These are phyloP conservation scores for Himalopsyche kuldschensis DNA, from an alignment of 2,888 invertebrate species.

Conservation along the genomic window DNA sequence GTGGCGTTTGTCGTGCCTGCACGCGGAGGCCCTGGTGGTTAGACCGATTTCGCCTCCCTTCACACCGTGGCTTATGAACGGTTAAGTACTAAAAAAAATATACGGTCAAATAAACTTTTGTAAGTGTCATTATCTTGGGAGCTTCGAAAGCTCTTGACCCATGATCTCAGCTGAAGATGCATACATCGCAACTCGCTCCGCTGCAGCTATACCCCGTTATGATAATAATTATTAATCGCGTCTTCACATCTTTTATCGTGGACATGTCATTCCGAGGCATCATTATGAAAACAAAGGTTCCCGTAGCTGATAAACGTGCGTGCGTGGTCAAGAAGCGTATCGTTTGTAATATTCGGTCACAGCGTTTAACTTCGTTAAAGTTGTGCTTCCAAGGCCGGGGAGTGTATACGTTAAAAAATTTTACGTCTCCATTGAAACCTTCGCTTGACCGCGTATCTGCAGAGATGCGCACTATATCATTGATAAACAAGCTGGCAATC, in stretches of 20 bases:
- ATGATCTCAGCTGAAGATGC: not conserved
- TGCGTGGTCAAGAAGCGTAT: not conserved
- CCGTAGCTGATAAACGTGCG: not conserved
- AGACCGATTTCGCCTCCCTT: no score
- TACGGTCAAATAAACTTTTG: no score
- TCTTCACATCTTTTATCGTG: not conserved
- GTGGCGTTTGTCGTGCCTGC: no score
- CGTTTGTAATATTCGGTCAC: not conserved
- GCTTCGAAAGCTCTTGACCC: not conserved
- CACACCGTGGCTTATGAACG: no score
- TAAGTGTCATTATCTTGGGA: no score
- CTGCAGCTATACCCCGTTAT: not conserved
- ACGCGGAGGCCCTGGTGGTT: no score
- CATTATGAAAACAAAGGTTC: not conserved
- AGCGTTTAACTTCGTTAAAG: not conserved
- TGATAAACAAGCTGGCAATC: no score
- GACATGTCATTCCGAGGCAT: not conserved
- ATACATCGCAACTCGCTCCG: not conserved
- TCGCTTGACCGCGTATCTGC: no score
- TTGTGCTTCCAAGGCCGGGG: not conserved
- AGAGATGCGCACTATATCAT: no score
- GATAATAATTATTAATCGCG: not conserved
- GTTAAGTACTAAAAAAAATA: no score
- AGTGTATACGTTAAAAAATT: not conserved
- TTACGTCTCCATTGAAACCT: not conserved